These are phyloP conservation scores for Sorex araneus DNA, from an alignment of 2,113 vertebrate species.

Conservation along the genomic window DNA sequence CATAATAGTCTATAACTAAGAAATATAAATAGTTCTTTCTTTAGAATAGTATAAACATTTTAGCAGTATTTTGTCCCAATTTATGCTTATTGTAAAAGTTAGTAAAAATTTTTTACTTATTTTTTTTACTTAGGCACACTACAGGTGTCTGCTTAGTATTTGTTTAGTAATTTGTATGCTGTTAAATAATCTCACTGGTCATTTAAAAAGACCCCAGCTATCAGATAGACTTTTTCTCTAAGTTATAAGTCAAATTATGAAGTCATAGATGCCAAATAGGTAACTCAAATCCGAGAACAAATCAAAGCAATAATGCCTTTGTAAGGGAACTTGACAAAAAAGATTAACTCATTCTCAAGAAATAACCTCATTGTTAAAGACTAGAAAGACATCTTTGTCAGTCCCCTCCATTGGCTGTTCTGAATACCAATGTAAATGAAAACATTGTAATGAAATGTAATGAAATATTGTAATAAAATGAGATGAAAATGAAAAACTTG, in stretches of 20 bases:
- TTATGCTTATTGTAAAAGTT: background rate
- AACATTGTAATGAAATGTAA: background rate
- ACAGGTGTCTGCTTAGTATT: background rate
- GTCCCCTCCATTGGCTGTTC: background rate
- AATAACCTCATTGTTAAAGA: background rate
- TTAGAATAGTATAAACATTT: conserved; percentile 26
- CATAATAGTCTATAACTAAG: background rate
- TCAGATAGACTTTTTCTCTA: background rate
- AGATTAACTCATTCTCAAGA: conserved; percentile 6
- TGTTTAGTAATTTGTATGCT: background rate
- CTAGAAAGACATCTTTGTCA: background rate
- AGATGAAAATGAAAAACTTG: too few species aligned
- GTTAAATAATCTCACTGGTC: background rate
- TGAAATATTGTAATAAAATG: too few species aligned
- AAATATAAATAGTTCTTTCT: background rate
- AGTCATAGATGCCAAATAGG: background rate
- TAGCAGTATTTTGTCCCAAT: background rate
- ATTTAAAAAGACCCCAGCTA: background rate
- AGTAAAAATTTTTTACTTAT: too few species aligned
- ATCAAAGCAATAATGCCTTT: too few species aligned
- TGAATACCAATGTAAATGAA: background rate
- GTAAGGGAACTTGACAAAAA: background rate
- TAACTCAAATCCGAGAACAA: background rate
- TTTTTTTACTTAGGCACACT: too few species aligned
- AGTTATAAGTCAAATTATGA: background rate